Base-by-base conservation (phyloP, 1,140 invertebrate genomes). In the Hydropsyche tenuis region DNA sequence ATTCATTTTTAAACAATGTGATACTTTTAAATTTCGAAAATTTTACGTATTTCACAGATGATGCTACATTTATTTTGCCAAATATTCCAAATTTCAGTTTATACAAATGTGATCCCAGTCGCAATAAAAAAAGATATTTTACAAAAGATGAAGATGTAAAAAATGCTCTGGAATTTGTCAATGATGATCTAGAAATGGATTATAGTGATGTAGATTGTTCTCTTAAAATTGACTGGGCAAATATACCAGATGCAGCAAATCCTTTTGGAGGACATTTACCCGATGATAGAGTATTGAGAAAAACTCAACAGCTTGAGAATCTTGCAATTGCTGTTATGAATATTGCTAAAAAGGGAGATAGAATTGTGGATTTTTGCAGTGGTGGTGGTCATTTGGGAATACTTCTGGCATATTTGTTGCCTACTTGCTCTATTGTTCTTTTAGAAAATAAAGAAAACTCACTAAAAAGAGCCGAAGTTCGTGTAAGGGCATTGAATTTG, bases 381-480 rank as follows among this genome's bases (percentile, higher is more conserved):
- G 96, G 96, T 1, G 92, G 94, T 77, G 96, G 96, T 1, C 96
- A 98, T 85, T 85, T 99, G 72, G 96, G 95, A 3, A 92, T 99
- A 75, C 79, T 96, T 3, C 80, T 97, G 43, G 96, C 95, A 0
- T 86, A 92, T 77, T 82, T 94, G 20, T 81, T 97, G 46, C 95
- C 95, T 6, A 79, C 88, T 11, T 93, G 92, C 78, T 87, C 83
- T 4, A 83, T 97, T 12, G 89, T 96, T 79, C 82, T 99, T 22
- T 85, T 98, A 56, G 96, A 99, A 81, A 98, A 98, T 80, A 99
- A 98, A 84, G 92, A 96, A 80, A 89, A 92, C 74, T 97, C 95
- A 0, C 79, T 98, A 53, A 80, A 86, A 2, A 86, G 93, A 80
- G 96, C 95, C 0, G 89, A 88, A 77, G 81, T 89, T 45, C 87